These are phyloP conservation scores for Setophaga kirtlandii DNA, from an alignment of 2,113 vertebrate genomes.

Conservation along the genomic window DNA sequence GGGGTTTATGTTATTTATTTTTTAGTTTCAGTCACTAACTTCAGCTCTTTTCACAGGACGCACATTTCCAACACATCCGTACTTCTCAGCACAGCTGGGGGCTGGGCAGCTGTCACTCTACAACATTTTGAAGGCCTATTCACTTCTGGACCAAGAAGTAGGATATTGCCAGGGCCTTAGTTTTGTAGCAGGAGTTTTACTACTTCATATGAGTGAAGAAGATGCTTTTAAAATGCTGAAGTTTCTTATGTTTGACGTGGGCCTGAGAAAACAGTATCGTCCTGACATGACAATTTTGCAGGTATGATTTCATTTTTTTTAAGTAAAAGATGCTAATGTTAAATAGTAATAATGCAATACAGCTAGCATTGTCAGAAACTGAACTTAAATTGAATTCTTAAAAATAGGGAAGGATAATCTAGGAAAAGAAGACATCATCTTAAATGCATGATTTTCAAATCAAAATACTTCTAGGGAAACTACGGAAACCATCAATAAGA, in stretches of 20 bases:
- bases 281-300: slow-evolving; percentile 86
- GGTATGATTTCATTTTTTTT: slow-evolving; percentile 61
- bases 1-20: background rate
- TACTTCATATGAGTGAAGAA: slow-evolving; percentile 85
- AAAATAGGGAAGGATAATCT: background rate
- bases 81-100: slow-evolving; percentile 82
- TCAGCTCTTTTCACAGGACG: slow-evolving; percentile 72
- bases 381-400: background rate
- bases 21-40: background rate
- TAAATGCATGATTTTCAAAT: background rate
- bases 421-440: background rate
- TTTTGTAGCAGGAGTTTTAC: slow-evolving; percentile 81
- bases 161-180: slow-evolving; percentile 86
- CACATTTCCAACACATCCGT: slow-evolving; percentile 83
- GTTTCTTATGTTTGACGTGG: slow-evolving; percentile 84
- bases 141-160: slow-evolving; percentile 83
- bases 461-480: background rate
- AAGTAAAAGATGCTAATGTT: background rate
- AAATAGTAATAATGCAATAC: background rate
- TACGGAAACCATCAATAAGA: background rate
- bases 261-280: slow-evolving; percentile 82
- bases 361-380: background rate
- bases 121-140: slow-evolving; percentile 86
- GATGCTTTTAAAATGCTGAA: slow-evolving; percentile 83
- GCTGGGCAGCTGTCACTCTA: slow-evolving; percentile 83